These are phyloP conservation scores for Candoia aspera DNA, from an alignment of 2,113 vertebrate species.

Conservation along the genomic window DNA sequence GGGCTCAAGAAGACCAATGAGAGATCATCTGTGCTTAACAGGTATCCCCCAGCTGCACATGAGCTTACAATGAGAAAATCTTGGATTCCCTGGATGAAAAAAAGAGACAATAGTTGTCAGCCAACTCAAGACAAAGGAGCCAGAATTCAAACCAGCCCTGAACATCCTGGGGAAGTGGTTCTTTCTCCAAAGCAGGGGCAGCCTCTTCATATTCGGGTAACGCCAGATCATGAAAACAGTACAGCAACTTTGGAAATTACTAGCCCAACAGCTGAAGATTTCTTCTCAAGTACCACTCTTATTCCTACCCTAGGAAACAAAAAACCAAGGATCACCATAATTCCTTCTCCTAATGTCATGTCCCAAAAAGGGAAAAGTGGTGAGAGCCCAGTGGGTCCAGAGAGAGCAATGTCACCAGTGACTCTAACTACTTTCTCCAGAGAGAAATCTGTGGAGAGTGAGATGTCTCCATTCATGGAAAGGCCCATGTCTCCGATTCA, in stretches of 20 bases:
- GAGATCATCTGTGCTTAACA: constrained; percentile 83
- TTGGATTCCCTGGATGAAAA: constrained; percentile 92
- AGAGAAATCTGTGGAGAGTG: constrained; percentile 80
- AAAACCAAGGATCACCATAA: constrained; percentile 93
- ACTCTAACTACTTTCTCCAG: constrained; percentile 91
- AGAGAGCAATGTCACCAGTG: constrained; percentile 87
- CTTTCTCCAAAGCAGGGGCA: constrained; percentile 85
- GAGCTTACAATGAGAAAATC: constrained; percentile 83
- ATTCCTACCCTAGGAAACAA: constrained; percentile 92
- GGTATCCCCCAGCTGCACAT: constrained; percentile 86
- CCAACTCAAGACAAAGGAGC: constrained; percentile 73
- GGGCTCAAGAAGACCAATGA: constrained; percentile 83
- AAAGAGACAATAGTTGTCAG: constrained; percentile 77
- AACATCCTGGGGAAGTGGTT: constrained; percentile 74
- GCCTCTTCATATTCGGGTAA: constrained; percentile 93
- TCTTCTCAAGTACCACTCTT: constrained; percentile 93
- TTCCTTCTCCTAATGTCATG: constrained; percentile 81
- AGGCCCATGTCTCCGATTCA: constrained; percentile 85
- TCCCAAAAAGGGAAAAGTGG: constrained; percentile 73
- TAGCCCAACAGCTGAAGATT: constrained; percentile 88
- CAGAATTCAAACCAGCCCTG: constrained; percentile 64
- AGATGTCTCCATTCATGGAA: constrained; percentile 66
- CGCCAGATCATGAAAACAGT: constrained; percentile 87
- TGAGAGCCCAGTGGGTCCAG: constrained; percentile 68
- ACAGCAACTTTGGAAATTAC: constrained; percentile 95